A percentile compares a stretch with the other conserved stretches of the same genome.
Conservation (phyloP, 2,797 vertebrate species). For the Yasuhikotakia modesta region DNA sequence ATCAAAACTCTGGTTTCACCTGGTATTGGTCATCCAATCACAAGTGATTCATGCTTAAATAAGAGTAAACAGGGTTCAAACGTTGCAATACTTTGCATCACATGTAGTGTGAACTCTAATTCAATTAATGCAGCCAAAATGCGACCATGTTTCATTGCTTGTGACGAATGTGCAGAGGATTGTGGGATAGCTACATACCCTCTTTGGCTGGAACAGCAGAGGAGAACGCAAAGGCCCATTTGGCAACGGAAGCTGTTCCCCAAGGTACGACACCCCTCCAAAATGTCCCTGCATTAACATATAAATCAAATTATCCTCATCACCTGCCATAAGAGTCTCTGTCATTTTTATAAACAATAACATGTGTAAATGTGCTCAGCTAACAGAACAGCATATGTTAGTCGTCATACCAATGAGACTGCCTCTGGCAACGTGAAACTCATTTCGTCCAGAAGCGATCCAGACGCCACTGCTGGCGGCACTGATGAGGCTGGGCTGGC, state of each 20-base stretch:
- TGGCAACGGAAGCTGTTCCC: slow-evolving; percentile 91
- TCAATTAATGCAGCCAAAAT: neutral
- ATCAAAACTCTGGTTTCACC: too few species aligned
- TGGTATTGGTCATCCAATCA: too few species aligned
- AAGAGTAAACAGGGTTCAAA: too few species aligned
- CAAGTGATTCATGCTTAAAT: too few species aligned
- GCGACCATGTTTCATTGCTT: slow-evolving; percentile 2
- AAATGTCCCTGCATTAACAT: slow-evolving; percentile 82
- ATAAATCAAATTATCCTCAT: neutral
- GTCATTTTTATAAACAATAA: slow-evolving; percentile 1
- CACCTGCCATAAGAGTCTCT: neutral
- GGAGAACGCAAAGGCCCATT: slow-evolving; percentile 90
- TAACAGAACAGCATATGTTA: neutral
- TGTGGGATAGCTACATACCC: slow-evolving; percentile 27
- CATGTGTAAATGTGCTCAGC: neutral
- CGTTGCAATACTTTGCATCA: too few species aligned
- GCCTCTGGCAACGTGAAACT: slow-evolving; percentile 92
- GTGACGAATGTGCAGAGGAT: neutral
- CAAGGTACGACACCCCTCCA: slow-evolving; percentile 91
- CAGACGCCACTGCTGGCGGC: slow-evolving; percentile 87
- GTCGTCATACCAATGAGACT: slow-evolving; percentile 83
- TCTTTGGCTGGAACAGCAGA: slow-evolving; percentile 79
- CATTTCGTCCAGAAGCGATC: slow-evolving; percentile 94
- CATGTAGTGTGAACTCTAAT: too few species aligned
- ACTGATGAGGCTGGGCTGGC: slow-evolving; percentile 90